Evolutionary conservation across 2,113 vertebrate genomes (phyloP).

Genomic region (Cheirogaleus medius): DNA sequence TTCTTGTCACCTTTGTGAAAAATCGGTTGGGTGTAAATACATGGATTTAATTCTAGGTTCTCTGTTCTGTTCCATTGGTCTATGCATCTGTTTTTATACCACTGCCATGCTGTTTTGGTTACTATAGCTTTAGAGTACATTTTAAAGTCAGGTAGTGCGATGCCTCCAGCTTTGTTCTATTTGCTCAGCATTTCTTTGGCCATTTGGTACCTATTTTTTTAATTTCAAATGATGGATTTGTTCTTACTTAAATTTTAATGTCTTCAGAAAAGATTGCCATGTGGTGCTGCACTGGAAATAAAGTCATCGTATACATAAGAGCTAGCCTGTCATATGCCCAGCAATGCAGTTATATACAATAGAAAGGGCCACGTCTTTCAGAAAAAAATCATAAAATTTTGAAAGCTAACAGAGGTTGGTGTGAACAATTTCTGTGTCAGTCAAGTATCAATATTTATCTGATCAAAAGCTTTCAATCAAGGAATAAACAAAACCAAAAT

Average conservation of each 20-base stretch:
- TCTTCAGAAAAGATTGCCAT: background rate
- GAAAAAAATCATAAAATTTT: background rate
- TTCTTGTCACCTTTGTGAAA: background rate
- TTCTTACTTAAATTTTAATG: background rate
- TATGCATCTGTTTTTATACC: background rate
- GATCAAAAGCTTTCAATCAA: background rate
- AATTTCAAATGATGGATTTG: background rate
- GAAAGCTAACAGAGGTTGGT: background rate
- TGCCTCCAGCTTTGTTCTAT: background rate
- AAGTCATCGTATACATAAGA: background rate
- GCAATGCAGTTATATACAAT: background rate
- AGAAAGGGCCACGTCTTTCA: background rate
- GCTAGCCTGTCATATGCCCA: background rate
- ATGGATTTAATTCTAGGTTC: background rate
- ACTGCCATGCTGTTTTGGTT: background rate
- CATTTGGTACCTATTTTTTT: background rate
- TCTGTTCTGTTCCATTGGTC: background rate
- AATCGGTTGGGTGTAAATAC: background rate
- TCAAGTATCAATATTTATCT: background rate
- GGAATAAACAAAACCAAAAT: background rate
- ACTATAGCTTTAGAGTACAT: background rate
- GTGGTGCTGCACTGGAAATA: background rate
- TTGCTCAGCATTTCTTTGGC: background rate
- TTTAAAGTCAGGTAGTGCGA: background rate
- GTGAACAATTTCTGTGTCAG: background rate